phyloP scores from a whole-genome alignment of 2,113 vertebrate species.

The Catharus minimus region DNA sequence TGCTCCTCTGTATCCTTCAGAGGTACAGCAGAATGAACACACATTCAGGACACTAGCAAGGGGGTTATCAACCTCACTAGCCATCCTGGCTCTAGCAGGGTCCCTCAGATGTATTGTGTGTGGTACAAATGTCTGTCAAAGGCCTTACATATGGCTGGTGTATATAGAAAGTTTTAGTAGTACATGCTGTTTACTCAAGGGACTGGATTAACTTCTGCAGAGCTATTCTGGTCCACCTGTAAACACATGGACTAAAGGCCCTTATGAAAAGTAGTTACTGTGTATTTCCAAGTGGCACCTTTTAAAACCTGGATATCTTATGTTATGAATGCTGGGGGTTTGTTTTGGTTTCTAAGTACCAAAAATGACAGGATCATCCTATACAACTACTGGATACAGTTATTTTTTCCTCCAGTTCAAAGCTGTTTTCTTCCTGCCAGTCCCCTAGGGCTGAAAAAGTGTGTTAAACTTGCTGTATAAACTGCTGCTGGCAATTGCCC shows the following conservation, averaged over 20 bases:
- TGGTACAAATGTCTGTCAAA: neutral
- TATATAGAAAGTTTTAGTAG: slow-evolving; percentile 25
- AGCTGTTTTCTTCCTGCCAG: neutral
- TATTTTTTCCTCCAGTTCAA: neutral
- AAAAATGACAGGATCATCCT: slow-evolving; percentile 31
- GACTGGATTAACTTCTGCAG: slow-evolving; percentile 36
- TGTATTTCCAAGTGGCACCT: slow-evolving; percentile 21
- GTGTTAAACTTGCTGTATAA: neutral
- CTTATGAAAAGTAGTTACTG: slow-evolving; percentile 32
- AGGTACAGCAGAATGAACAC: neutral
- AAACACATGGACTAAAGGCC: slow-evolving; percentile 31
- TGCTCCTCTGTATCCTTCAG: neutral
- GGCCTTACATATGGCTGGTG: slow-evolving; percentile 2
- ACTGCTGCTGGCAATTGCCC: neutral
- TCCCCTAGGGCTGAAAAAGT: neutral
- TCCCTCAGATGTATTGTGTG: neutral
- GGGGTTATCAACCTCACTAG: neutral
- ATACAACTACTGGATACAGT: neutral
- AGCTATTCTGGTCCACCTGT: slow-evolving; percentile 49
- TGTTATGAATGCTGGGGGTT: neutral
- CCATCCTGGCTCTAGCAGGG: neutral
- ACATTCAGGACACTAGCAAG: neutral
- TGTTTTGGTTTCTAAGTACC: slow-evolving; percentile 32
- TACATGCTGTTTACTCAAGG: slow-evolving; percentile 27
- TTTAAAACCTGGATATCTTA: slow-evolving; percentile 6